phyloP scores from a whole-genome alignment of 2,113 vertebrate species.

The Vombatus ursinus region DNA sequence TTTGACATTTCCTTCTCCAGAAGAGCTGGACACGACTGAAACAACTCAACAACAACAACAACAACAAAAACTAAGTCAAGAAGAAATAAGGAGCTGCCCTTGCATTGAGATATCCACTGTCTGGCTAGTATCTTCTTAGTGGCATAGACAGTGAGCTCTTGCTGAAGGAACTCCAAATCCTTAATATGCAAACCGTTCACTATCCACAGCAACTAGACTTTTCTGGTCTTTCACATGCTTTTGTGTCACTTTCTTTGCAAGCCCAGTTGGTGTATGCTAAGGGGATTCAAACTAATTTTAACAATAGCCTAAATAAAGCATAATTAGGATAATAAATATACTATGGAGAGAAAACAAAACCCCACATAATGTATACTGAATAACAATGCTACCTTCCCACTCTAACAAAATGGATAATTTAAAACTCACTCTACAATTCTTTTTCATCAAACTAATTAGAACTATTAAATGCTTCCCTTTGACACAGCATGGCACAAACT shows the following conservation, averaged over 20 bases:
- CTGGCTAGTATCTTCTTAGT: background rate
- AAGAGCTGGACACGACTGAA: background rate
- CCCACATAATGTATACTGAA: background rate
- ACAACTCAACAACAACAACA: slow-evolving; percentile 20
- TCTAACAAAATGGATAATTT: background rate
- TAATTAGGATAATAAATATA: background rate
- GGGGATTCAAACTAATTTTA: background rate
- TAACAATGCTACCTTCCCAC: background rate
- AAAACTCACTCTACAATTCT: background rate
- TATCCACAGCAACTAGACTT: background rate
- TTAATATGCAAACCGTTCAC: background rate
- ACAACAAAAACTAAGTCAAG: slow-evolving; percentile 32
- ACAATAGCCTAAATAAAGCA: background rate
- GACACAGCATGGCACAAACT: background rate
- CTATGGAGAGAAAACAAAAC: background rate
- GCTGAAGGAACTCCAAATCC: background rate
- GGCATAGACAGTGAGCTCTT: slow-evolving; percentile 7
- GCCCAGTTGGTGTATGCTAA: background rate
- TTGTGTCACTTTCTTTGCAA: background rate
- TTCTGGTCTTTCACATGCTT: background rate
- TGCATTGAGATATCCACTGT: background rate
- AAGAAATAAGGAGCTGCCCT: background rate
- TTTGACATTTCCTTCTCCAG: background rate
- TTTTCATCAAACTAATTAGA: background rate
- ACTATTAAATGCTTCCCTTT: background rate